Conservation (phyloP, 2,113 vertebrate species). For the Syngnathus typhle region DNA sequence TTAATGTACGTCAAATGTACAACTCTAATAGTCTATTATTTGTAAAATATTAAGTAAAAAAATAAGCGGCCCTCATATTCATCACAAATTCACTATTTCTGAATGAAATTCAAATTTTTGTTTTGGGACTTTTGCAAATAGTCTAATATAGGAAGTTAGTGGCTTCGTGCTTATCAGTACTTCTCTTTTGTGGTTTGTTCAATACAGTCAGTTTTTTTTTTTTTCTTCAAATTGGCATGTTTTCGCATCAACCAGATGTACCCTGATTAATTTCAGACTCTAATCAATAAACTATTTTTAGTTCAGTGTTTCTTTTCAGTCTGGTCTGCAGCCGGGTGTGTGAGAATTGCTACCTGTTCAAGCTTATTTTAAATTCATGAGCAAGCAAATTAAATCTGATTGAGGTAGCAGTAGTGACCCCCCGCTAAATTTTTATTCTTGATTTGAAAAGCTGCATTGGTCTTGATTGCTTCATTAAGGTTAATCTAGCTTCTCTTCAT, state of each 20-base stretch:
- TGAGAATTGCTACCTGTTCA: no score
- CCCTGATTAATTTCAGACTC: background rate
- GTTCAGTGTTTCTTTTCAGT: no score
- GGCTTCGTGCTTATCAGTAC: background rate
- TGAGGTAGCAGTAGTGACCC: background rate
- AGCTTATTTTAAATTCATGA: no score
- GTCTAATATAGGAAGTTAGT: background rate
- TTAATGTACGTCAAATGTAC: no score
- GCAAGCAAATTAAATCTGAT: background rate
- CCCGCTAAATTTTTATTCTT: background rate
- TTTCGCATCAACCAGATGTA: background rate
- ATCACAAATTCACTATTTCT: no score
- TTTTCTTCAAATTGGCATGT: no score
- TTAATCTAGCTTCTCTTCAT: background rate
- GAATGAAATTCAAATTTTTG: no score
- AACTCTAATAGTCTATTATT: no score
- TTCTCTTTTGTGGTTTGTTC: background rate
- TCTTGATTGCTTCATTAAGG: background rate
- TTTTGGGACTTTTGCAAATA: no score
- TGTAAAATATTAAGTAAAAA: no score
- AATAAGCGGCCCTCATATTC: no score
- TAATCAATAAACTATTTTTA: background rate
- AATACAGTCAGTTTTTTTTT: background rate
- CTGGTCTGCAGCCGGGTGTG: background rate
- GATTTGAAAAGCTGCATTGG: slow-evolving; percentile 1